A percentile compares a stretch with the other conserved stretches of the same genome.
Conservation (phyloP, 2,113 vertebrate species). For the Stigmatopora argus region DNA sequence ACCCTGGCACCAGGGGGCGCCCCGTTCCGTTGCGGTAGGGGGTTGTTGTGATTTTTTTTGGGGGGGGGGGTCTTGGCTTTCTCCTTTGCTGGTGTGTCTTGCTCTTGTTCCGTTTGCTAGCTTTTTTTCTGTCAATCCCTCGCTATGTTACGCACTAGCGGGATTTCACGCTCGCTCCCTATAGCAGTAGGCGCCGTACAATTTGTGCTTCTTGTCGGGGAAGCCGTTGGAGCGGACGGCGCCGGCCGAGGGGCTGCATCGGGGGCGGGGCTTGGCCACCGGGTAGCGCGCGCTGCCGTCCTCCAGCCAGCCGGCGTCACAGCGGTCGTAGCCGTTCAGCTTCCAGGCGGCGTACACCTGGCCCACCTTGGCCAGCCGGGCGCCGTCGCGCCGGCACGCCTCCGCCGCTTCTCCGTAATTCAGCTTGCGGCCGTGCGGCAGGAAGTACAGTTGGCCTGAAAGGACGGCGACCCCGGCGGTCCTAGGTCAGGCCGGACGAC, state of each 20-base stretch:
- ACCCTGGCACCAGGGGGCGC: too few relatives aligned
- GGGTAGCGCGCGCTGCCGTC: conserved; percentile 96
- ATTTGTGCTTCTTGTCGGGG: conserved; percentile 94
- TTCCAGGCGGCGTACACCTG: conserved; percentile 97
- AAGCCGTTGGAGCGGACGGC: conserved; percentile 87
- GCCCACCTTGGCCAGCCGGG: conserved; percentile 91
- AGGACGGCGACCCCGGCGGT: not conserved
- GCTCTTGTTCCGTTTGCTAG: too few relatives aligned
- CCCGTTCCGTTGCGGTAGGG: too few relatives aligned
- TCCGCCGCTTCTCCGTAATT: conserved; percentile 85
- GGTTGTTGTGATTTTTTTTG: too few relatives aligned
- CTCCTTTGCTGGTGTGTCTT: too few relatives aligned
- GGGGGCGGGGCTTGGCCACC: conserved; percentile 79
- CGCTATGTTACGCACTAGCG: too few relatives aligned
- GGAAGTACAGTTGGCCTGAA: conserved; percentile 89
- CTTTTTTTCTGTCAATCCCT: too few relatives aligned
- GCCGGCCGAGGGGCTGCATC: conserved; percentile 88
- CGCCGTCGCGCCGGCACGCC: conserved; percentile 82
- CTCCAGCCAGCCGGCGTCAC: conserved; percentile 90
- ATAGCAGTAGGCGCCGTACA: conserved; percentile 96
- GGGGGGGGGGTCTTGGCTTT: too few relatives aligned
- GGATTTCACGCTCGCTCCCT: conserved; percentile 72
- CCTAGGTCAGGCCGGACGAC: too few relatives aligned
- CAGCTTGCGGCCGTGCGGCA: conserved; percentile 85
- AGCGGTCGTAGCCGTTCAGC: conserved; percentile 89